A percentile compares a stretch with the other conserved stretches of the same genome.
These are phyloP conservation scores for Dynastes tityus DNA, from an alignment of 2,888 invertebrate genomes.

Conservation along the genomic window DNA sequence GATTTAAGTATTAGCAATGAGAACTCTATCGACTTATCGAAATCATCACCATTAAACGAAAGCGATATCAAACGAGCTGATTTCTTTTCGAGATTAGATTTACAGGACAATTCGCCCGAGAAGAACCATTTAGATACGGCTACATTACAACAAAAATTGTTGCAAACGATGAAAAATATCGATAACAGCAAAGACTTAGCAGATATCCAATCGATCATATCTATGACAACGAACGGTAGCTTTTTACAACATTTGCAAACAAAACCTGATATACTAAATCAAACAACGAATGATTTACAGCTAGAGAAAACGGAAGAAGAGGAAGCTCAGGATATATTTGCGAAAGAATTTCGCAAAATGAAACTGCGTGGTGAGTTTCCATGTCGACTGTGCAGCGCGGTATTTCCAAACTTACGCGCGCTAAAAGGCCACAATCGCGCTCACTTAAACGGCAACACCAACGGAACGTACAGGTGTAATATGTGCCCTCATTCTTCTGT, in stretches of 20 bases:
- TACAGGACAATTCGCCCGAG: conserved; percentile 79
- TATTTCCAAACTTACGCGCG: conserved; percentile 91
- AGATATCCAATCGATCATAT: conserved; percentile 88
- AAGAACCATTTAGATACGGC: conserved; percentile 52
- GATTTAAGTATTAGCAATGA: conserved; percentile 63
- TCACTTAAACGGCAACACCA: conserved; percentile 84
- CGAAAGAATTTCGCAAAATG: conserved; percentile 90
- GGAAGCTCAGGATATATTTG: conserved; percentile 88
- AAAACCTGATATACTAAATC: conserved; percentile 56
- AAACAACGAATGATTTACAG: conserved; percentile 56
- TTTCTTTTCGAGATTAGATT: conserved; percentile 86
- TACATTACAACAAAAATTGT: conserved; percentile 62
- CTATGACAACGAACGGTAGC: conserved; percentile 81
- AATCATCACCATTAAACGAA: conserved; percentile 68
- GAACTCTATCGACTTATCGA: conserved; percentile 62
- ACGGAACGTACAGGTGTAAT: conserved; percentile 91
- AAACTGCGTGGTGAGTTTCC: conserved; percentile 92
- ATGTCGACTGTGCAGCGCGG: conserved; percentile 89
- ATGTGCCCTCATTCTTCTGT: conserved; percentile 92
- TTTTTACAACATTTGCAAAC: conserved; percentile 77
- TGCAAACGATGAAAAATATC: conserved; percentile 60
- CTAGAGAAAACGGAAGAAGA: conserved; percentile 71
- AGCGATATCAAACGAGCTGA: conserved; percentile 81
- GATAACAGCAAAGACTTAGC: conserved; percentile 84
- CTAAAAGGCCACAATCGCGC: conserved; percentile 92